A percentile compares a stretch with the other conserved stretches of the same genome.
phyloP scores from a whole-genome alignment of 2,888 invertebrate genomes.

The Helleia helle region DNA sequence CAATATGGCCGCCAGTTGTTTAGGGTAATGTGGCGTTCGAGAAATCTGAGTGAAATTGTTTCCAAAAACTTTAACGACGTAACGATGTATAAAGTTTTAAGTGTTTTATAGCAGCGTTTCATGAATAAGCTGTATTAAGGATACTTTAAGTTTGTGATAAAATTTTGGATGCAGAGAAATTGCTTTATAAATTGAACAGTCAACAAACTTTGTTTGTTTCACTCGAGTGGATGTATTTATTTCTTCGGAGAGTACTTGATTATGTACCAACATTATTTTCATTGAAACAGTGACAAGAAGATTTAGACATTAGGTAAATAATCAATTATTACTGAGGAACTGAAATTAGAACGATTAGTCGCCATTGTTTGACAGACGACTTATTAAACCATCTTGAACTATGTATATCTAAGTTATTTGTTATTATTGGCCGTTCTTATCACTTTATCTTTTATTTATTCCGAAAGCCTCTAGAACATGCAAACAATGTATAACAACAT shows the following conservation, averaged over 20 bases:
- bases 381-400: slow-evolving; percentile 32
- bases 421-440: slow-evolving; percentile 32
- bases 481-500: not conserved
- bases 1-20: slow-evolving; percentile 74
- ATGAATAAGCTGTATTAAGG: slow-evolving; percentile 52
- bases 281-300: slow-evolving; percentile 61
- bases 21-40: slow-evolving; percentile 74
- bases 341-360: slow-evolving; percentile 49
- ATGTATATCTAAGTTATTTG: slow-evolving; percentile 29
- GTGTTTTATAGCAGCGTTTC: slow-evolving; percentile 68
- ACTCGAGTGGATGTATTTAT: slow-evolving; percentile 59
- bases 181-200: slow-evolving; percentile 68
- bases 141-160: slow-evolving; percentile 56
- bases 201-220: slow-evolving; percentile 75
- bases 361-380: slow-evolving; percentile 66
- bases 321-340: slow-evolving; percentile 30
- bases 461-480: not conserved
- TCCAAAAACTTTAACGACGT: slow-evolving; percentile 61
- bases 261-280: slow-evolving; percentile 61
- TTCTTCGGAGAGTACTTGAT: slow-evolving; percentile 52
- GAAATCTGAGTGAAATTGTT: slow-evolving; percentile 68
- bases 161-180: slow-evolving; percentile 57
- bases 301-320: slow-evolving; percentile 66
- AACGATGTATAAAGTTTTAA: slow-evolving; percentile 66
- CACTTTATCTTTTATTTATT: slow-evolving; percentile 14